Percentiles rank a stretch among this genome's conserved stretches.
Conservation (phyloP, 2,113 vertebrate genomes). For the Bos indicus region DNA sequence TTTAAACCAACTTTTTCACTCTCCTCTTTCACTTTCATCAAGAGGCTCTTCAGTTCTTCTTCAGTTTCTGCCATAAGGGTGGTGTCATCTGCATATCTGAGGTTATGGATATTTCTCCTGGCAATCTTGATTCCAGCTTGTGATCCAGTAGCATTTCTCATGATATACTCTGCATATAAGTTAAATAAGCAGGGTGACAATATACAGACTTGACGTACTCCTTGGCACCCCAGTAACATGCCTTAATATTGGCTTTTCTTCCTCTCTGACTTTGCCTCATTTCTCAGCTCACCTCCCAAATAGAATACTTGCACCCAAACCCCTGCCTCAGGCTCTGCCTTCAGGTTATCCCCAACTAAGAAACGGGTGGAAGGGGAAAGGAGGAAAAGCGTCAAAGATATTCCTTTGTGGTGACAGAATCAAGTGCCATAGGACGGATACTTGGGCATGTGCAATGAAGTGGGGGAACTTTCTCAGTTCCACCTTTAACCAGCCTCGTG, state of each 20-base stretch:
- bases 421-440: background rate
- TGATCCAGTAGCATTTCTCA: background rate
- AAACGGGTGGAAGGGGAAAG: background rate
- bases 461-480: background rate
- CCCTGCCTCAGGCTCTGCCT: background rate
- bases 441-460: background rate
- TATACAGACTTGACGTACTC: background rate
- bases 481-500: background rate
- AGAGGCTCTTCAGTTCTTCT: background rate
- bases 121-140: background rate
- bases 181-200: background rate
- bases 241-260: background rate
- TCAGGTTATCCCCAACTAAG: background rate
- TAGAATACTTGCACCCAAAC: background rate
- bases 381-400: background rate
- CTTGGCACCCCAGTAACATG: background rate
- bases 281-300: background rate
- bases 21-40: background rate
- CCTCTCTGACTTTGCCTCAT: background rate
- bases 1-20: background rate
- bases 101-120: fast-evolving
- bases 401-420: background rate
- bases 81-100: background rate
- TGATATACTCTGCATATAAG: background rate
- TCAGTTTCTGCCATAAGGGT: background rate